phyloP scores from a whole-genome alignment of 2,113 vertebrate species.

The Carassius auratus region DNA sequence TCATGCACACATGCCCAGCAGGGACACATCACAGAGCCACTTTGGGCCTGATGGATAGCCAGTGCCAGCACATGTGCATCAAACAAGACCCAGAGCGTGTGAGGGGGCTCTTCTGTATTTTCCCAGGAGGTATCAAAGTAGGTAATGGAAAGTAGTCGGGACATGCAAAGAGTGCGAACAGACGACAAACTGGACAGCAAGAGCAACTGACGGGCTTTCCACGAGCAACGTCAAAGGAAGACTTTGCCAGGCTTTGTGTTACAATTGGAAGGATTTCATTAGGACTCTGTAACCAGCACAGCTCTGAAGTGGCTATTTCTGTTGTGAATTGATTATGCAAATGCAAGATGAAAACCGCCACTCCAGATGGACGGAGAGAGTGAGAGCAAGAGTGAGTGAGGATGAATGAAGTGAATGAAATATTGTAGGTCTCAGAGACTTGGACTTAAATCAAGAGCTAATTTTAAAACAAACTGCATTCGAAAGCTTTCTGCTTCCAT shows the following conservation, averaged over 20 bases:
- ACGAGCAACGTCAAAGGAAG: constrained; percentile 8
- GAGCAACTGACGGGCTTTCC: background rate
- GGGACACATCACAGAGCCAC: constrained; percentile 9
- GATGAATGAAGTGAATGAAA: constrained; percentile 34
- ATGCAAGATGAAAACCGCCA: constrained; percentile 8
- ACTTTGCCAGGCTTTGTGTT: constrained; percentile 1
- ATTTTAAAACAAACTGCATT: constrained; percentile 22
- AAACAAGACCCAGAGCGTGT: background rate
- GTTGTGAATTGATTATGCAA: constrained; percentile 35
- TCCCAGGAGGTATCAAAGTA: constrained; percentile 28
- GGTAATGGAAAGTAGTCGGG: constrained; percentile 11
- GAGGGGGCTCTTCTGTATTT: constrained; percentile 19
- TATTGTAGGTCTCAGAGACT: background rate
- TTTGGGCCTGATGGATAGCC: constrained; percentile 11
- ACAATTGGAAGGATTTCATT: constrained; percentile 15
- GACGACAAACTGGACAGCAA: background rate
- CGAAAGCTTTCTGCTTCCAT: background rate
- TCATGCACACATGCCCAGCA: constrained; percentile 19
- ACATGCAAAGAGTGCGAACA: background rate
- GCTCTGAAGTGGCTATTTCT: background rate
- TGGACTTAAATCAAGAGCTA: constrained; percentile 14
- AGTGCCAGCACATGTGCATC: background rate
- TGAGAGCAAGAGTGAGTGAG: constrained; percentile 30
- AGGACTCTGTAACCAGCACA: constrained; percentile 12
- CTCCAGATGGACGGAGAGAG: constrained; percentile 10